Evolutionary conservation across 1,140 invertebrate species (phyloP).

Genomic region (Magallana ariakensis): DNA sequence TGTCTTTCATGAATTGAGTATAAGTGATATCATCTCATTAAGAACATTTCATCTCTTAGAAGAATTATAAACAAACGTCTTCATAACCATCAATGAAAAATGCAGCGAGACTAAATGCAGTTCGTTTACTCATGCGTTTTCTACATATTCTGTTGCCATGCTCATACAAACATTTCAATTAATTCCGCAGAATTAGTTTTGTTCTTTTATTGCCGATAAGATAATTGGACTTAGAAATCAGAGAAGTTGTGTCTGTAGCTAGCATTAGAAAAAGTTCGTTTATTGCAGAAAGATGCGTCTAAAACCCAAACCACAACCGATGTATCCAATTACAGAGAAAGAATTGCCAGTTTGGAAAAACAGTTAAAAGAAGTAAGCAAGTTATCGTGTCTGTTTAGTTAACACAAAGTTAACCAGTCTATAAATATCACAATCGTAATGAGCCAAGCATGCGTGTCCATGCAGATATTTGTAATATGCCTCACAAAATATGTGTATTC

Average conservation of each 20-base stretch:
- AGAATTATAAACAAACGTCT: conserved; percentile 27
- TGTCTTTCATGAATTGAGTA: conserved; percentile 30
- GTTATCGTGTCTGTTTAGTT: not conserved
- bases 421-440: too few relatives aligned
- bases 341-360: conserved; percentile 64
- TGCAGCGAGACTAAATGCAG: not conserved
- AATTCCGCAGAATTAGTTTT: not conserved
- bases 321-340: conserved; percentile 27
- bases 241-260: conserved; percentile 1
- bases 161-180: conserved; percentile 26
- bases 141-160: not conserved
- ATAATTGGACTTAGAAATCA: conserved; percentile 14
- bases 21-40: conserved; percentile 19
- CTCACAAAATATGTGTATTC: too few relatives aligned
- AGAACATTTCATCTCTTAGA: not conserved
- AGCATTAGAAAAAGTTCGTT: not conserved
- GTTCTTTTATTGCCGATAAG: not conserved
- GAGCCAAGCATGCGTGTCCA: too few relatives aligned
- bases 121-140: not conserved
- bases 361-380: conserved; percentile 71
- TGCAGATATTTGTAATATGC: too few relatives aligned
- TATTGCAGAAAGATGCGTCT: conserved; percentile 23
- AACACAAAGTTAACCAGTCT: not conserved
- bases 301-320: not conserved
- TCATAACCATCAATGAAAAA: conserved; percentile 10